Evolutionary conservation across 2,888 invertebrate species (phyloP).

Genomic region (Conus canariensis): DNA sequence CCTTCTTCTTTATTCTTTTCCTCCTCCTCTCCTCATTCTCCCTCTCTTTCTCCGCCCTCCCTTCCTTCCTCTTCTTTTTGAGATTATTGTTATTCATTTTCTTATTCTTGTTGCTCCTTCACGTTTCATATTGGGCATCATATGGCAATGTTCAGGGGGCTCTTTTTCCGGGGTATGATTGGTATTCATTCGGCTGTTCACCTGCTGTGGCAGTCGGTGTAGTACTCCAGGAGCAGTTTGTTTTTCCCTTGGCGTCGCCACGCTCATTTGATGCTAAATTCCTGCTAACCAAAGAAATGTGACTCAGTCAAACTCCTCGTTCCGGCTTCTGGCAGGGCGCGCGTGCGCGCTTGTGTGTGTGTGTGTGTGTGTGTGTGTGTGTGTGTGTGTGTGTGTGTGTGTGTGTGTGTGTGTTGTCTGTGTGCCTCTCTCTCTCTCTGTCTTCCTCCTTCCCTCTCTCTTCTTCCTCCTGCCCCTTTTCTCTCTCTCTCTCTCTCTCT

Average conservation of each 20-base stretch:
- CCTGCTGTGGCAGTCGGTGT: conserved; percentile 1
- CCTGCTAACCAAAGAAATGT: background rate
- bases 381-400: background rate
- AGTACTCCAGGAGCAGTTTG: background rate
- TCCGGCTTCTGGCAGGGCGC: background rate
- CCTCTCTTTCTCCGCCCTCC: background rate
- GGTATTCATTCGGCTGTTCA: background rate
- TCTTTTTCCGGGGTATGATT: background rate
- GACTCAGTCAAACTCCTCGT: background rate
- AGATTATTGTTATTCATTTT: no score
- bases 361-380: background rate
- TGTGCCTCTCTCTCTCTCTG: background rate
- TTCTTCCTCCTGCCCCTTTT: background rate
- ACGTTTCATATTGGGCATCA: background rate
- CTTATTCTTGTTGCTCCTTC: background rate
- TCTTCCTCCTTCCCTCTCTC: background rate
- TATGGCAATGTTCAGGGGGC: background rate
- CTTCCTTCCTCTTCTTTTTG: background rate
- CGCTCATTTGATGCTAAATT: conserved; percentile 17
- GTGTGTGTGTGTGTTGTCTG: no score
- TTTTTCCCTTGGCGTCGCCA: background rate
- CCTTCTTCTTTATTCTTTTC: background rate
- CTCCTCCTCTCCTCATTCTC: background rate
- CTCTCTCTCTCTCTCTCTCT: background rate
- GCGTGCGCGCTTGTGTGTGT: background rate